Evolutionary conservation across 2,888 invertebrate genomes (phyloP), one percentile per base, ranked within the genome.

Genomic region (Lepidocyrtinus sp.): DNA sequence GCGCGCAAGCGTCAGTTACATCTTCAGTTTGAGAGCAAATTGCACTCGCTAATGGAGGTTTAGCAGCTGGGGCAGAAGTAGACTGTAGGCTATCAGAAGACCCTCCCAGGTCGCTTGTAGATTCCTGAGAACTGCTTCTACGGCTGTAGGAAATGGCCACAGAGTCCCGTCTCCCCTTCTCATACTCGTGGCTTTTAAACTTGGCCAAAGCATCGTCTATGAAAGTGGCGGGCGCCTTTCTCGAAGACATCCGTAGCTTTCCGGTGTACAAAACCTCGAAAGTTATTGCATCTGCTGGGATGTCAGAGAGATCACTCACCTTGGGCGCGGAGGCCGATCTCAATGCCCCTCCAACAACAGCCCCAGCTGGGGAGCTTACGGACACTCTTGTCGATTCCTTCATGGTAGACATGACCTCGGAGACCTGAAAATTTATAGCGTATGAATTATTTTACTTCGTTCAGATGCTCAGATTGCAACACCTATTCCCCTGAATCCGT

Each of bases 261-360:
- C 97, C 97, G 65, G 97, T 93, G 89, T 97, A 97, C 84, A 97
- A 90, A 1, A 96, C 95, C 91, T 96, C 96, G 87, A 96, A 96
- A 89, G 96, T 96, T 88, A 95, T 95, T 24, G 95, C 95, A 82
- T 95, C 95, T 87, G 95, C 95, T 7, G 95, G 94, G 36, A 70
- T 15, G 75, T 76, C 73, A n/a, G 78, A 63, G 1, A 82, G 74
- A 21, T 77, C 78, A 27, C 70, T 72, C 72, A 80, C 83, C 45
- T 71, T 79, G 19, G 84, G 69, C 1, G 81, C 65, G 9, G 82
- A 81, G 3, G 76, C 46, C 5, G 79, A 77, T 74, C 79, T 26
- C 17, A 80, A 15, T 2, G 72, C 65, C 0, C 69, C 73, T 12
- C 68, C 69, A 17, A 68, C 73, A 15, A 27, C 19, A 2, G 69